These are phyloP conservation scores for Clepsis dumicolana DNA, from an alignment of 2,888 invertebrate genomes.

Conservation along the genomic window DNA sequence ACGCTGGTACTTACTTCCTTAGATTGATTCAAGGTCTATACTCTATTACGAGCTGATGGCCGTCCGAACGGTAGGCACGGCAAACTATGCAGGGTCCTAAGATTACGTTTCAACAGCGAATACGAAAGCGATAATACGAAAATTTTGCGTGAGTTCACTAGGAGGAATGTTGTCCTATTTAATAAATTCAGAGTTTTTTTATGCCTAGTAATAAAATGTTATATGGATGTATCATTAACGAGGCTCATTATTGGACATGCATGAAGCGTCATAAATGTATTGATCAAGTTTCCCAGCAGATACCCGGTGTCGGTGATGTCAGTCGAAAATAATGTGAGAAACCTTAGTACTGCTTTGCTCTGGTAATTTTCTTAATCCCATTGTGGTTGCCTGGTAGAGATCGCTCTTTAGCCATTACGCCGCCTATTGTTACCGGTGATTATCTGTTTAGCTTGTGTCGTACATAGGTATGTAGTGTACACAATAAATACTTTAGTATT, in stretches of 20 bases:
- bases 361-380: not conserved
- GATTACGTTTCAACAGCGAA: not conserved
- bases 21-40: slow-evolving; percentile 4
- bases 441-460: no score
- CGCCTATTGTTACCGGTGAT: no score
- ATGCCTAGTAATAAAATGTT: not conserved
- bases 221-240: not conserved
- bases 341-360: slow-evolving; percentile 18
- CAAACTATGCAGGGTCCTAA: not conserved
- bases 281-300: slow-evolving; percentile 7
- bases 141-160: not conserved
- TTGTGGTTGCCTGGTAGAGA: no score
- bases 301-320: slow-evolving; percentile 23
- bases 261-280: not conserved
- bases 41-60: not conserved
- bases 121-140: no score
- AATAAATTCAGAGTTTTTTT: no score
- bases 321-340: slow-evolving; percentile 36
- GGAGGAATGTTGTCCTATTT: not conserved
- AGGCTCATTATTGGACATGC: not conserved
- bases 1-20: not conserved
- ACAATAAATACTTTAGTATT: no score
- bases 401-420: no score
- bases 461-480: no score
- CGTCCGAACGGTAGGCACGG: not conserved